Evolutionary conservation across 2,888 invertebrate species (phyloP), one percentile per base, ranked within the genome.

Genomic region (Nymphalis polychloros): DNA sequence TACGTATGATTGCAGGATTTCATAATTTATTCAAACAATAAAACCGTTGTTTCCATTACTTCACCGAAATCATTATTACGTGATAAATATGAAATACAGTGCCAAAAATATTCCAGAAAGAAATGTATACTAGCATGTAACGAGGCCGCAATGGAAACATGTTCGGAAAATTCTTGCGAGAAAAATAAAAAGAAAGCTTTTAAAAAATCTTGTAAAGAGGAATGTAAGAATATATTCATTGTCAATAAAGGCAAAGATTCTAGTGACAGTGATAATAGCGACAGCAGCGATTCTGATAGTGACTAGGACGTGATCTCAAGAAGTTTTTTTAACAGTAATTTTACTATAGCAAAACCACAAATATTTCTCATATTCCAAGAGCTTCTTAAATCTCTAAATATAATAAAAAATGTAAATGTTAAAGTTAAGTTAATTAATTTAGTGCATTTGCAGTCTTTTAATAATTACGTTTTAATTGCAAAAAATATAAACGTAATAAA

Each of bases 61-160:
- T 65, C 76, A 8, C 20, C 23, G 6, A 20, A 10, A 7, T 80
- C 79, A 59, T 77, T 82, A 0, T 76, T 88, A 0, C 75, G 88
- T 16, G 81, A 83, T 46, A 75, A 76, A 57, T 88, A 81, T 62
- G 88, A 89, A 59, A 75, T 66, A 5, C 84, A 78, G 0, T 89
- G 89, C 66, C 70, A 78, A n/a, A 76, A 75, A 8, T 64, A 75
- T 3, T 85, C 85, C 0, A 71, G 49, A 7, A 41, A 70, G 0
- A 85, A 81, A 76, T 89, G 88, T 64, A 49, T 3, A 0, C 64
- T 59, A 0, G 88, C 85, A 0, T 87, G 89, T 67, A 59, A 47
- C 0, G 72, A 65, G 17, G 77, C 84, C 0, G 66, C 66, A 0
- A 64, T 65, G 0, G 35, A 68, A 1, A 73, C 83, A 0, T 89